Conservation (phyloP, 2,113 vertebrate species). For the Anas platyrhynchos region DNA sequence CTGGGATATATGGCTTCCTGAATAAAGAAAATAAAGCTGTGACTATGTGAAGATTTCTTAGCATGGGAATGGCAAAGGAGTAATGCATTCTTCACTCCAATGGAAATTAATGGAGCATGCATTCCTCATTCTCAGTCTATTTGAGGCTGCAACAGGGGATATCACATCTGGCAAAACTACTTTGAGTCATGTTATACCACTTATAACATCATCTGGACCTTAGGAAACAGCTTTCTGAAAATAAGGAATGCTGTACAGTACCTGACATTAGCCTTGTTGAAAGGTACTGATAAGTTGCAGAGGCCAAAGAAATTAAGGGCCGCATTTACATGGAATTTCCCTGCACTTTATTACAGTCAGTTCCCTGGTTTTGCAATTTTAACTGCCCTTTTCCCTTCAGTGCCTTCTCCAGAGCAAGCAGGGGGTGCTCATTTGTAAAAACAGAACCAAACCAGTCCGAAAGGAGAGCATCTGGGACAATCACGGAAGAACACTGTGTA, state of each 20-base stretch:
- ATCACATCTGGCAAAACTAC: constrained; percentile 70
- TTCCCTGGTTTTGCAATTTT: constrained; percentile 59
- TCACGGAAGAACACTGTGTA: not conserved
- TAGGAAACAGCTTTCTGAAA: constrained; percentile 53
- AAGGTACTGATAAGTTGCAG: constrained; percentile 67
- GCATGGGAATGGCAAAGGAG: constrained; percentile 42
- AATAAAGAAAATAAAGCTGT: constrained; percentile 44
- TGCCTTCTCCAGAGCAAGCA: not conserved
- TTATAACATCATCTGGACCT: constrained; percentile 54
- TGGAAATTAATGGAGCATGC: constrained; percentile 54
- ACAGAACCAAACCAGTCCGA: not conserved
- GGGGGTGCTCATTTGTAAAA: not conserved
- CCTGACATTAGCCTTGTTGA: constrained; percentile 32
- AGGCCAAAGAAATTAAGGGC: constrained; percentile 44
- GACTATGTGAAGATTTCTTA: constrained; percentile 22
- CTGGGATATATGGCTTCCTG: constrained; percentile 28
- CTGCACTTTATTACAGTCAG: constrained; percentile 6
- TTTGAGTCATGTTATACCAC: constrained; percentile 47
- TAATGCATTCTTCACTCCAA: constrained; percentile 58
- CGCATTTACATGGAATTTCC: constrained; percentile 14
- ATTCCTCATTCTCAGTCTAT: constrained; percentile 59
- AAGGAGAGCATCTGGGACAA: not conserved
- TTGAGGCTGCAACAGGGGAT: constrained; percentile 53
- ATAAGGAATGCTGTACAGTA: constrained; percentile 17
- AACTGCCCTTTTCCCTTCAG: not conserved